phyloP scores from a whole-genome alignment of 2,888 invertebrate genomes.

The Chalcosyrphus nemorum region DNA sequence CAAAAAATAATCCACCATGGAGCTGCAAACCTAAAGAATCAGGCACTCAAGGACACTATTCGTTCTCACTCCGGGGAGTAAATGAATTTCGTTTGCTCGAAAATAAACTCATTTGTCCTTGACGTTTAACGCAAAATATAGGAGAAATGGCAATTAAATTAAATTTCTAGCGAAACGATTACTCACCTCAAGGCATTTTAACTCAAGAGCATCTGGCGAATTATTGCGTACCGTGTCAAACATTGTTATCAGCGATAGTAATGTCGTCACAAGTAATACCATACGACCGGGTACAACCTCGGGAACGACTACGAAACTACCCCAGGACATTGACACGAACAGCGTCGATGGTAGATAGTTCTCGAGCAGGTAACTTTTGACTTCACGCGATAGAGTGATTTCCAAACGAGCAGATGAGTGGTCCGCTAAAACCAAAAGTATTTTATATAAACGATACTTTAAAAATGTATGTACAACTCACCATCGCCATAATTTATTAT shows the following conservation, averaged over 20 bases:
- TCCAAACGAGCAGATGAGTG: conserved; percentile 85
- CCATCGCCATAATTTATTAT: conserved; percentile 86
- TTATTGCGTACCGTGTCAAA: conserved; percentile 87
- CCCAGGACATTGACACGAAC: conserved; percentile 87
- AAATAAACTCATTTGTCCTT: conserved; percentile 60
- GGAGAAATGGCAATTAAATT: conserved; percentile 23
- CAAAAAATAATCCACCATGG: conserved; percentile 32
- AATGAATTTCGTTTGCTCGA: conserved; percentile 12
- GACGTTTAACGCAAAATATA: not conserved
- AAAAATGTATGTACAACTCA: conserved; percentile 77
- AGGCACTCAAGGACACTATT: conserved; percentile 30
- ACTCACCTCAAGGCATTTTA: conserved; percentile 84
- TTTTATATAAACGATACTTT: not conserved
- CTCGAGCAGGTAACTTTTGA: conserved; percentile 85
- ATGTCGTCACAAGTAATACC: conserved; percentile 85
- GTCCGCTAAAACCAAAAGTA: conserved; percentile 84
- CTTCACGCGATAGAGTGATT: conserved; percentile 85
- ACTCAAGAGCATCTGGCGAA: conserved; percentile 85
- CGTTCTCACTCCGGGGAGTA: not conserved
- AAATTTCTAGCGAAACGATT: conserved; percentile 39
- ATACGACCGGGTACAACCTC: conserved; percentile 86
- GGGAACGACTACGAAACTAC: conserved; percentile 86
- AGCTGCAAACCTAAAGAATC: not conserved
- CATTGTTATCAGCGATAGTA: conserved; percentile 86
- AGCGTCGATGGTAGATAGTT: conserved; percentile 86